Evolutionary conservation across 2,113 vertebrate species (phyloP).

Genomic region (Rhinolophus ferrumequinum): DNA sequence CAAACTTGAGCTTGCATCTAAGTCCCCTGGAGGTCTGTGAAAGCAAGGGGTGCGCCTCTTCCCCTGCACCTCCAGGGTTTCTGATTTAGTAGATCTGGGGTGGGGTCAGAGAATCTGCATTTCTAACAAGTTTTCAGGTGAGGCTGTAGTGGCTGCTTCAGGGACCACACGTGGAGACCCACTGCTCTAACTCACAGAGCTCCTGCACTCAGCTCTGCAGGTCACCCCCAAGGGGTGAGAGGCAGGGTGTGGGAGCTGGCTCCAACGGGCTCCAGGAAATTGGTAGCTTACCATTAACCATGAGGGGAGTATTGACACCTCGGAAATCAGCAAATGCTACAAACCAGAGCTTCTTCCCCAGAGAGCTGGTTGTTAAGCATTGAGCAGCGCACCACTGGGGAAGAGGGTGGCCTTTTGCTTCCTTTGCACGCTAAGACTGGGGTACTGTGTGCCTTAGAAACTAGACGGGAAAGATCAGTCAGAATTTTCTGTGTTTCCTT

Average conservation of each 20-base stretch:
- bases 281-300: background rate
- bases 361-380: background rate
- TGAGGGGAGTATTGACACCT: background rate
- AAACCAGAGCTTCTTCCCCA: background rate
- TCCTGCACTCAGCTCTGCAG: background rate
- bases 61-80: accelerated
- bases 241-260: background rate
- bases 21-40: background rate
- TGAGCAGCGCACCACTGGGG: background rate
- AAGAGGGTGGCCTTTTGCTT: background rate
- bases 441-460: background rate
- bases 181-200: background rate
- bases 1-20: too few relatives aligned
- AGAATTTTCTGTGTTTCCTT: background rate
- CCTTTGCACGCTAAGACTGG: background rate
- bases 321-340: background rate
- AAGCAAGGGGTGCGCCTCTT: too few relatives aligned
- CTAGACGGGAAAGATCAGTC: background rate
- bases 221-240: background rate
- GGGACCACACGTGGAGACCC: background rate
- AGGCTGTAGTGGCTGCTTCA: background rate
- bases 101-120: background rate
- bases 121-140: background rate
- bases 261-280: background rate
- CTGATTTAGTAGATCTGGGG: background rate